These are phyloP conservation scores for Prosapia bicincta DNA, from an alignment of 2,888 invertebrate species.

Conservation along the genomic window DNA sequence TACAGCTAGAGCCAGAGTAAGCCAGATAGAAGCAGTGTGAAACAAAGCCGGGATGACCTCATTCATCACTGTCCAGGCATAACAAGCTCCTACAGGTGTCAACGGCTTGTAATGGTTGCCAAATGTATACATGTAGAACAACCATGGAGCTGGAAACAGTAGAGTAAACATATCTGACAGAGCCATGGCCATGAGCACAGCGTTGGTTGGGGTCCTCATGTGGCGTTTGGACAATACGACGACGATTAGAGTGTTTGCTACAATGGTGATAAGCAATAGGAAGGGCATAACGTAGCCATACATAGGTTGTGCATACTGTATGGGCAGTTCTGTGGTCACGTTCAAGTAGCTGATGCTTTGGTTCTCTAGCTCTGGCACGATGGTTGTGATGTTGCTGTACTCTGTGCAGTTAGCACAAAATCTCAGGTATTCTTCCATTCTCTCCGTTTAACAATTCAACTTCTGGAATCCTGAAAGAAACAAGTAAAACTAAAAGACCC, in stretches of 20 bases:
- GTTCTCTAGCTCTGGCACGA: not conserved
- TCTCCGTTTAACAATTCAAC: not conserved
- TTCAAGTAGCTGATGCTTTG: slow-evolving; percentile 48
- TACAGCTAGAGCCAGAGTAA: slow-evolving; percentile 84
- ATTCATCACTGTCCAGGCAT: slow-evolving; percentile 75
- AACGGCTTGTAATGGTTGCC: slow-evolving; percentile 81
- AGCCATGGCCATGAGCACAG: slow-evolving; percentile 93
- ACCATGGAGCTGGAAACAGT: slow-evolving; percentile 85
- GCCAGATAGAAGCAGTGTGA: slow-evolving; percentile 92
- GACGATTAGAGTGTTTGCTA: slow-evolving; percentile 88
- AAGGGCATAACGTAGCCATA: slow-evolving; percentile 69
- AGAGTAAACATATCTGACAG: slow-evolving; percentile 92
- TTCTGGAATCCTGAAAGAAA: not conserved
- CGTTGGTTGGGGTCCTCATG: slow-evolving; percentile 90
- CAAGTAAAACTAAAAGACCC: not conserved
- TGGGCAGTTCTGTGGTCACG: slow-evolving; percentile 63
- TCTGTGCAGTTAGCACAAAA: not conserved
- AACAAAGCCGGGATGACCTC: slow-evolving; percentile 85
- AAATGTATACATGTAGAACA: slow-evolving; percentile 89
- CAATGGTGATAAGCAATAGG: slow-evolving; percentile 79
- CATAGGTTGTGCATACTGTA: slow-evolving; percentile 65
- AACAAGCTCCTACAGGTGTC: slow-evolving; percentile 71
- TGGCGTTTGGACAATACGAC: slow-evolving; percentile 84
- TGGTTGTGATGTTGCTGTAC: not conserved
- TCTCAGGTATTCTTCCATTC: not conserved